Conservation (phyloP, 2,113 vertebrate species). For the Myiopsitta monachus region DNA sequence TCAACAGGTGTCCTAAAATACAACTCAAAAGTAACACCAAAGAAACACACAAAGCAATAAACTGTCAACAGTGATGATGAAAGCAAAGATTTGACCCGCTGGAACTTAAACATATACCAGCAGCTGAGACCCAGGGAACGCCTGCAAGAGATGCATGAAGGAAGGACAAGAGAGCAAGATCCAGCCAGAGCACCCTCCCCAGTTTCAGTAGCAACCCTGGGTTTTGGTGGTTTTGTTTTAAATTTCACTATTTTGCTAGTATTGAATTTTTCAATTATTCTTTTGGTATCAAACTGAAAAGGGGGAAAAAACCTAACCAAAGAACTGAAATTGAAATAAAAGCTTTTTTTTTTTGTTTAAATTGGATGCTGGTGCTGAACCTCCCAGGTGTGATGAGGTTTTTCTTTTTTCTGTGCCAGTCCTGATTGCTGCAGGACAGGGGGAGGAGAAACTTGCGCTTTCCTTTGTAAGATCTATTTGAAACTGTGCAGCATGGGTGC, state of each 20-base stretch:
- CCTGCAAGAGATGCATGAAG: slow-evolving; percentile 45
- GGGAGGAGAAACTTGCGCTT: slow-evolving; percentile 70
- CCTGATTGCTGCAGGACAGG: slow-evolving; percentile 67
- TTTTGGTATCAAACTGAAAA: slow-evolving; percentile 65
- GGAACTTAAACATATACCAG: slow-evolving; percentile 47
- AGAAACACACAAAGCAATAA: slow-evolving; percentile 78
- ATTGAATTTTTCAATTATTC: slow-evolving; percentile 41
- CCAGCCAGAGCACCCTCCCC: slow-evolving; percentile 54
- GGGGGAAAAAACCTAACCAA: slow-evolving; percentile 58
- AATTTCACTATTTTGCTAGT: slow-evolving; percentile 72
- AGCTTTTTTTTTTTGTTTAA: slow-evolving; percentile 48
- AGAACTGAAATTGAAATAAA: slow-evolving; percentile 71
- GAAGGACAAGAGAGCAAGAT: slow-evolving; percentile 30
- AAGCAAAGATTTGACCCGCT: slow-evolving; percentile 55
- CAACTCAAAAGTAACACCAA: slow-evolving; percentile 70
- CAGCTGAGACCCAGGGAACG: slow-evolving; percentile 60
- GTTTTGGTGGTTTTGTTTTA: neutral
- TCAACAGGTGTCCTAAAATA: slow-evolving; percentile 55
- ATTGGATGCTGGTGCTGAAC: slow-evolving; percentile 80
- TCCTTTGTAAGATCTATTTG: slow-evolving; percentile 69
- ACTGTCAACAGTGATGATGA: neutral
- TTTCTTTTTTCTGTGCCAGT: slow-evolving; percentile 70
- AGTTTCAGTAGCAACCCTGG: slow-evolving; percentile 64
- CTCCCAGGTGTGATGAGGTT: slow-evolving; percentile 72
- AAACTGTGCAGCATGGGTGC: slow-evolving; percentile 70